phyloP scores from a whole-genome alignment of 2,797 vertebrate species.

The Gallinago solitaria region DNA sequence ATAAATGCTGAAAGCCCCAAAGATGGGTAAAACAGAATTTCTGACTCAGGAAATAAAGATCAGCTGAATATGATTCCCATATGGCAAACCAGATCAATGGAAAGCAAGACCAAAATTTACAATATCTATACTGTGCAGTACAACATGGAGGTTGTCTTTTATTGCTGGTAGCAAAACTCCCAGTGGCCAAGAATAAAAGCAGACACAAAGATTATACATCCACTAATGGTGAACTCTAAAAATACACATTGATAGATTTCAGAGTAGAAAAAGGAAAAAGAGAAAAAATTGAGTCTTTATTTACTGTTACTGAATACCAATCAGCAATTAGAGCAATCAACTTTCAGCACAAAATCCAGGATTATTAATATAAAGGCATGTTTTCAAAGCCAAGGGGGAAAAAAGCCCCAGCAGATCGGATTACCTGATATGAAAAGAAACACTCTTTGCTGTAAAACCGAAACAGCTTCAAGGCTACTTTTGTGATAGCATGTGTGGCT shows the following conservation, averaged over 20 bases:
- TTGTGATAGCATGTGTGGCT: conserved; percentile 45
- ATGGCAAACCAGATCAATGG: conserved; percentile 81
- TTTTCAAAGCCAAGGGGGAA: conserved; percentile 40
- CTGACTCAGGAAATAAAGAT: conserved; percentile 86
- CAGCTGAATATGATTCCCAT: conserved; percentile 82
- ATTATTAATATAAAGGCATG: conserved; percentile 61
- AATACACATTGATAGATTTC: conserved; percentile 51
- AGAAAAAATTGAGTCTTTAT: conserved; percentile 23
- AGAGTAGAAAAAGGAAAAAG: conserved; percentile 17
- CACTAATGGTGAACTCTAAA: conserved; percentile 67
- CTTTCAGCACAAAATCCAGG: conserved; percentile 7
- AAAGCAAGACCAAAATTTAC: conserved; percentile 81
- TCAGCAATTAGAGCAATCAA: conserved; percentile 54
- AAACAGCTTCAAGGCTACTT: conserved; percentile 60
- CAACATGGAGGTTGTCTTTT: conserved; percentile 76
- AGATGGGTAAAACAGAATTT: conserved; percentile 84
- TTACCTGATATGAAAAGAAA: conserved; percentile 59
- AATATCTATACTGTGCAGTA: conserved; percentile 76
- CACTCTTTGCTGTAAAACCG: conserved; percentile 51
- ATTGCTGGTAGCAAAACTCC: conserved; percentile 76
- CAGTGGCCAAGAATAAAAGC: conserved; percentile 69
- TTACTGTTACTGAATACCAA: conserved; percentile 46
- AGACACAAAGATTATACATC: conserved; percentile 66
- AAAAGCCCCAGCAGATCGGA: conserved; percentile 1
- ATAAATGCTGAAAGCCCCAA: conserved; percentile 78